These are phyloP conservation scores for Galerucella pusilla DNA, from an alignment of 2,888 invertebrate genomes.

Conservation along the genomic window DNA sequence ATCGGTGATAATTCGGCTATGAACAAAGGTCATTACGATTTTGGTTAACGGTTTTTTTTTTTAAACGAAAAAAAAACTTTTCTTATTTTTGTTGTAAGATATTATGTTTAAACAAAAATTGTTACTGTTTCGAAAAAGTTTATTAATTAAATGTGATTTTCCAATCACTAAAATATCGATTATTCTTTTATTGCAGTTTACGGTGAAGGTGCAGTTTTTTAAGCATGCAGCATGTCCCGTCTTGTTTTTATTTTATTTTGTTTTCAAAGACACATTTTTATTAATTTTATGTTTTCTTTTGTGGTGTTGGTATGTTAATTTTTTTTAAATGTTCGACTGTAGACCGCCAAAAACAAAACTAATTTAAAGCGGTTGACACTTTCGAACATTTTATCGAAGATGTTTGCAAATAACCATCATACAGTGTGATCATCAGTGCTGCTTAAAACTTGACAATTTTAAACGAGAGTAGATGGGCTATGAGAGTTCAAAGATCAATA, in stretches of 20 bases:
- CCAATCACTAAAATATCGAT: constrained; percentile 27
- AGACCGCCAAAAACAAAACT: not conserved
- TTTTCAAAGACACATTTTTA: not conserved
- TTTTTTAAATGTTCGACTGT: constrained; percentile 20
- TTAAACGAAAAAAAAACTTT: not conserved
- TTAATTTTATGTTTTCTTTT: constrained; percentile 16
- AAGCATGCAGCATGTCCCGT: constrained; percentile 24
- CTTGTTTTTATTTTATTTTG: too few relatives aligned
- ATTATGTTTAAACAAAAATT: constrained; percentile 31
- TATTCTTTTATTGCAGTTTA: constrained; percentile 45
- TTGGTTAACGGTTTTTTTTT: constrained; percentile 41
- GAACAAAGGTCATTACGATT: constrained; percentile 48
- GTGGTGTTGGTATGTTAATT: constrained; percentile 27
- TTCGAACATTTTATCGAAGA: not conserved
- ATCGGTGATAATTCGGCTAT: constrained; percentile 47
- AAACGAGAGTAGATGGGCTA: too few relatives aligned
- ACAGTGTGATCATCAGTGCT: constrained; percentile 3
- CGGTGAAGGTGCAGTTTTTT: constrained; percentile 41
- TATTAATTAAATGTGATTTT: constrained; percentile 39
- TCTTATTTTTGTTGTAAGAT: constrained; percentile 28
- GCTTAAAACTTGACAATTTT: not conserved
- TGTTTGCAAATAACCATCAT: constrained; percentile 23
- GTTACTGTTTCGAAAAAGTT: constrained; percentile 37
- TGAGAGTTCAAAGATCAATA: too few relatives aligned
- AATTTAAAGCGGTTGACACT: not conserved